phyloP scores from a whole-genome alignment of 2,888 invertebrate species.

The Lasioglossum pauxillum region DNA sequence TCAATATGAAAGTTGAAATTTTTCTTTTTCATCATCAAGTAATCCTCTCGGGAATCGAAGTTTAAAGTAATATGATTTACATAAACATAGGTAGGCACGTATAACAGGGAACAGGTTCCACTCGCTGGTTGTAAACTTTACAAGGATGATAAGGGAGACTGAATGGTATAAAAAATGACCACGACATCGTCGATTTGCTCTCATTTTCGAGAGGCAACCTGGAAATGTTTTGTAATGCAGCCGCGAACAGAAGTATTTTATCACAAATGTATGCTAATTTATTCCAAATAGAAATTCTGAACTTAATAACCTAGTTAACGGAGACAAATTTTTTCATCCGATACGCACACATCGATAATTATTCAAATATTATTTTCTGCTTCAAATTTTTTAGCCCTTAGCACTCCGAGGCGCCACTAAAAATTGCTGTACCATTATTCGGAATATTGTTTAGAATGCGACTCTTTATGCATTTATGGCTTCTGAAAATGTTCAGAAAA shows the following conservation, averaged over 20 bases:
- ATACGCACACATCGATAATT: no score
- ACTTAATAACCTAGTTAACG: not conserved
- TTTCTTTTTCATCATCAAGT: not conserved
- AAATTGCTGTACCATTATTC: no score
- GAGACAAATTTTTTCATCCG: not conserved
- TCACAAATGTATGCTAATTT: not conserved
- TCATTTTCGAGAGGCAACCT: not conserved
- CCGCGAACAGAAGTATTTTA: not conserved
- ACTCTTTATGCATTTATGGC: no score
- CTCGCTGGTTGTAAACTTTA: not conserved
- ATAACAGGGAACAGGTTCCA: not conserved
- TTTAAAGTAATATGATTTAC: slow-evolving; percentile 2
- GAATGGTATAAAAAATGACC: not conserved
- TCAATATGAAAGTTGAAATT: not conserved
- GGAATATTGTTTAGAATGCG: no score
- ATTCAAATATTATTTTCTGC: no score
- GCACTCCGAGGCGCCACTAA: no score
- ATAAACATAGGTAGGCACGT: not conserved
- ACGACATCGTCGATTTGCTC: not conserved
- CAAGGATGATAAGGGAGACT: not conserved
- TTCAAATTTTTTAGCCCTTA: no score
- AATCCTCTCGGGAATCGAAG: not conserved
- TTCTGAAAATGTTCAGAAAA: no score
- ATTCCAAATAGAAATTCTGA: not conserved
- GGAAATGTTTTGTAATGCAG: not conserved